Base-by-base conservation (phyloP, 2,888 invertebrate species). In the Dione juno region DNA sequence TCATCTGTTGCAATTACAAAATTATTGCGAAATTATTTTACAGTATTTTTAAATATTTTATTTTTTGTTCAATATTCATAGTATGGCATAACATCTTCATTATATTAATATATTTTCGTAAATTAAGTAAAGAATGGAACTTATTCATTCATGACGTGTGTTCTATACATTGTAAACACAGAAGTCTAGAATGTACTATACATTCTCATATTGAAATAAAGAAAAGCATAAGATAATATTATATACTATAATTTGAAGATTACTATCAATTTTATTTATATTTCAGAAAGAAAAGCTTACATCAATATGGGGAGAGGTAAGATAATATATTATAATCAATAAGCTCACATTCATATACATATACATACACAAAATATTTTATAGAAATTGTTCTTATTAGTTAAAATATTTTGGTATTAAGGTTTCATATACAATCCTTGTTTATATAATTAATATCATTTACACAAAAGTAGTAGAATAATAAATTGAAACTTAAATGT, bases 291-390 rank as follows among this genome's bases (percentile, higher is more conserved):
- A n/a, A 7, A 14, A 64, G 16, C 13, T 16, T 6, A n/a, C n/a
- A 16, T 16, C 35, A 64, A 3, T 21, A 69, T 69, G 68, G 48
- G 68, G 19, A 61, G 58, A 61, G 59, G 66, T 50, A 57, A 64
- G 63, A 37, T 35, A 37, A 40, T 64, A 48, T 48, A 37, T 37
- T 43, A 7, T 14, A n/a, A 28, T 28, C 28, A 28, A 3, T 28
- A 28, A 28, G 28, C 5, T 28, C 5, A 28, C 28, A 5, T 28
- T 3, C 28, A 28, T 5, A 3, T 28, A 28, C 2, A 28, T 3
- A 28, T 3, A 3, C 28, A 28, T 28, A 28, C 3, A 28, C 3
- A 28, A 28, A 3, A 28, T 28, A 28, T 48, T n/a, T n/a, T 14
- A 35, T n/a, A n/a, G 8, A 54, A 14, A 13, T 54, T 14, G 1